Percentiles rank a stretch among this genome's conserved stretches.
Conservation (phyloP, 2,888 invertebrate species). For the Tenthredo amoena region DNA sequence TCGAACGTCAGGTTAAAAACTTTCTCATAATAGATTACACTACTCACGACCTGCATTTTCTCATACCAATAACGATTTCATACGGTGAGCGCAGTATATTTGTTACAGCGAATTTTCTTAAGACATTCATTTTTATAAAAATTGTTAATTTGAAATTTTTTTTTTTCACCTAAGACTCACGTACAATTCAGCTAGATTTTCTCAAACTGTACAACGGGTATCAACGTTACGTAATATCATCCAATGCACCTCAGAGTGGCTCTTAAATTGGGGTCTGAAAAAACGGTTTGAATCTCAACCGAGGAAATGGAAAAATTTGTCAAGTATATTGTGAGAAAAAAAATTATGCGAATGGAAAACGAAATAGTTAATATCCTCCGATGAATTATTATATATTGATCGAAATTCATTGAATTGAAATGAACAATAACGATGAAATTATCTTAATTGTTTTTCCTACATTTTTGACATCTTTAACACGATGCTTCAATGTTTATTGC, state of each 20-base stretch:
- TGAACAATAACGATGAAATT: too few species aligned
- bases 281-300: neutral
- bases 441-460: too few species aligned
- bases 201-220: neutral
- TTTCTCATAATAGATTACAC: neutral
- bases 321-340: neutral
- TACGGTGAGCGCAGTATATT: neutral
- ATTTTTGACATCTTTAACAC: neutral
- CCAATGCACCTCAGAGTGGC: neutral
- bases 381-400: too few species aligned
- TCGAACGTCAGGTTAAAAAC: conserved; percentile 14
- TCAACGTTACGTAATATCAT: neutral
- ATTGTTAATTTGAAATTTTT: neutral
- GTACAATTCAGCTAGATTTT: neutral
- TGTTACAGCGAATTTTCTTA: neutral
- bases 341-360: neutral
- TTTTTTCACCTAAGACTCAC: neutral
- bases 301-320: neutral
- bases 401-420: too few species aligned
- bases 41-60: neutral
- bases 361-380: neutral
- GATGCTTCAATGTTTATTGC: neutral
- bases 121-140: neutral
- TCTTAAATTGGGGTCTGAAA: neutral
- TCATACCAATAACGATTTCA: neutral